phyloP scores from a whole-genome alignment of 2,888 invertebrate species.

The Lasioglossum oenotherae region DNA sequence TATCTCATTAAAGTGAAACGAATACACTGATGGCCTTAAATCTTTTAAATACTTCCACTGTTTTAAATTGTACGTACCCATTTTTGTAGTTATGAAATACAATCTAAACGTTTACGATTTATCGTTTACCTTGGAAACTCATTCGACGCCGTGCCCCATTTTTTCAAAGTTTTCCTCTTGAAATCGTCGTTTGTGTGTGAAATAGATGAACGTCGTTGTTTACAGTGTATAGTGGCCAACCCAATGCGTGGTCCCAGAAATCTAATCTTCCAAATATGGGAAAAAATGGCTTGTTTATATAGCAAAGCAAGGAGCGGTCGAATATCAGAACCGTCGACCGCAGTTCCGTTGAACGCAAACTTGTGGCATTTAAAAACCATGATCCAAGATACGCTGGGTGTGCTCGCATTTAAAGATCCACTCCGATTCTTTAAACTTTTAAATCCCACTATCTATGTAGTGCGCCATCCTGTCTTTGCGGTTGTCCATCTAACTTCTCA shows the following conservation, averaged over 20 bases:
- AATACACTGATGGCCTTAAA: too few relatives aligned
- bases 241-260: not conserved
- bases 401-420: constrained; percentile 17
- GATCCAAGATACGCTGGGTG: constrained; percentile 29
- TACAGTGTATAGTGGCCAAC: not conserved
- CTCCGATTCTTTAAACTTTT: constrained; percentile 11
- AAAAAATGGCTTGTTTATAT: constrained; percentile 13
- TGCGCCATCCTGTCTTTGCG: not conserved
- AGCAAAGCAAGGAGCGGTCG: constrained; percentile 58
- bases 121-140: not conserved
- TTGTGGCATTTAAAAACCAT: constrained; percentile 39
- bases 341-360: not conserved
- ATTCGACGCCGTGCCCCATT: not conserved
- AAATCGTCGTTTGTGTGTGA: not conserved
- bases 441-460: not conserved
- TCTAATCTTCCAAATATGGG: constrained; percentile 53
- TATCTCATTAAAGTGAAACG: too few relatives aligned
- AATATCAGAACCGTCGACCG: constrained; percentile 16
- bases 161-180: not conserved
- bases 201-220: not conserved
- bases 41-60: too few relatives aligned
- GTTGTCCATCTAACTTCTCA: not conserved
- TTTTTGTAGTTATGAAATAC: not conserved
- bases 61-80: too few relatives aligned
- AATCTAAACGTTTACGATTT: not conserved